These are phyloP conservation scores for Aspidoscelis tigris DNA, from an alignment of 2,113 vertebrate species.

Conservation along the genomic window DNA sequence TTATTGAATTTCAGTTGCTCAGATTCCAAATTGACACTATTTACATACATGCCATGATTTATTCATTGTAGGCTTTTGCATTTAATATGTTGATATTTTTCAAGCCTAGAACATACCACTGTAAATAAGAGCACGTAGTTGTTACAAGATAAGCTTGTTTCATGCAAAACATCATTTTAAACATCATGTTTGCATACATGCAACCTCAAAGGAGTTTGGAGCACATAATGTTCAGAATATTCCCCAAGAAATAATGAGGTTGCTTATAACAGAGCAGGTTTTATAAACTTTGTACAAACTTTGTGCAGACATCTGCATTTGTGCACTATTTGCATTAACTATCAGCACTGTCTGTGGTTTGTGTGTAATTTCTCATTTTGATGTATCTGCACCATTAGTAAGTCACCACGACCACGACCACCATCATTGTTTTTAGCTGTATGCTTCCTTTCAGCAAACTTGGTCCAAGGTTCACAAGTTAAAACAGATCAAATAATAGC, in stretches of 20 bases:
- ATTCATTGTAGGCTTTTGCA: slow-evolving; percentile 12
- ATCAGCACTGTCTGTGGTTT: no score
- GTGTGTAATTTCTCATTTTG: no score
- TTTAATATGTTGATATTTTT: slow-evolving; percentile 13
- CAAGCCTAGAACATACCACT: slow-evolving; percentile 9
- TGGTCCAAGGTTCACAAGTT: no score
- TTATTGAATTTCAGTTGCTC: background rate
- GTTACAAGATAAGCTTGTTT: background rate
- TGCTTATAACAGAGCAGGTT: no score
- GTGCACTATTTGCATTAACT: no score
- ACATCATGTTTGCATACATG: background rate
- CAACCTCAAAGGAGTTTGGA: background rate
- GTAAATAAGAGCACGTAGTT: background rate
- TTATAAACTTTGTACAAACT: no score
- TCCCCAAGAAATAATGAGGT: background rate
- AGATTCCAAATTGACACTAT: slow-evolving; percentile 22
- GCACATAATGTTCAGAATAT: background rate
- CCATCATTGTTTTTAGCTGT: no score
- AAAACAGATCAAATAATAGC: background rate
- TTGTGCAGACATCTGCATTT: no score
- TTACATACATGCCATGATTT: slow-evolving; percentile 38
- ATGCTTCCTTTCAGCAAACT: no score
- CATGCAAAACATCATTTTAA: background rate
- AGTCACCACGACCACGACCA: no score
- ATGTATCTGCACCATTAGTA: no score